A percentile compares a stretch with the other conserved stretches of the same genome.
These are phyloP conservation scores for Diprion similis DNA, from an alignment of 1,140 invertebrate species.

Conservation along the genomic window DNA sequence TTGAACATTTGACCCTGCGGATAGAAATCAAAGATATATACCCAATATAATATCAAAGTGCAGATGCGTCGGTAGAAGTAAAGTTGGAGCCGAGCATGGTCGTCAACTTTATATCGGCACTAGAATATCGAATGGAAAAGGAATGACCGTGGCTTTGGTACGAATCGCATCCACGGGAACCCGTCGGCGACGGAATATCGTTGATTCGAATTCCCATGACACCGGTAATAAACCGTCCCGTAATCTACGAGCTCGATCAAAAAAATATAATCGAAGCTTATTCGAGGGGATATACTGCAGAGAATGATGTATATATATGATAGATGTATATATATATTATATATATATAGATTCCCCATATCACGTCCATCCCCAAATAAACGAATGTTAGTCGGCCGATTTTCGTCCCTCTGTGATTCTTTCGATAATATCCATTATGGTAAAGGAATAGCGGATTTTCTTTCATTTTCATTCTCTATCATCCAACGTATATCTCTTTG, in stretches of 20 bases:
- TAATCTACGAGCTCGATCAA: neutral
- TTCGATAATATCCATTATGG: no score
- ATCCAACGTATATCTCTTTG: no score
- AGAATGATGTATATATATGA: no score
- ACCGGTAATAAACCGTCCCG: neutral
- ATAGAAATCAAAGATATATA: neutral
- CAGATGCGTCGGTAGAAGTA: neutral
- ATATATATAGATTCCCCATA: no score
- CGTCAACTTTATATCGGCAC: conserved; percentile 4
- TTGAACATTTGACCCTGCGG: no score
- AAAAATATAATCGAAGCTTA: neutral
- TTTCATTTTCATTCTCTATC: no score
- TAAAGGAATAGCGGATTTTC: no score
- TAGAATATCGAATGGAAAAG: neutral
- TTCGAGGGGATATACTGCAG: no score
- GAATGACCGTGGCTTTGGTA: neutral
- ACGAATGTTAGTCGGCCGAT: no score
- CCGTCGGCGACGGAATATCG: neutral
- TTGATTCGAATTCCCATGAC: neutral
- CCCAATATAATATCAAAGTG: neutral
- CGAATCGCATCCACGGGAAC: neutral
- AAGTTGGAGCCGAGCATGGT: neutral
- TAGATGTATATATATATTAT: no score
- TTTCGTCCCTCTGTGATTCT: no score
- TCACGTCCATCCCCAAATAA: no score